These are phyloP conservation scores for Phylloscopus collybita DNA, from an alignment of 2,797 vertebrate genomes.

Conservation along the genomic window DNA sequence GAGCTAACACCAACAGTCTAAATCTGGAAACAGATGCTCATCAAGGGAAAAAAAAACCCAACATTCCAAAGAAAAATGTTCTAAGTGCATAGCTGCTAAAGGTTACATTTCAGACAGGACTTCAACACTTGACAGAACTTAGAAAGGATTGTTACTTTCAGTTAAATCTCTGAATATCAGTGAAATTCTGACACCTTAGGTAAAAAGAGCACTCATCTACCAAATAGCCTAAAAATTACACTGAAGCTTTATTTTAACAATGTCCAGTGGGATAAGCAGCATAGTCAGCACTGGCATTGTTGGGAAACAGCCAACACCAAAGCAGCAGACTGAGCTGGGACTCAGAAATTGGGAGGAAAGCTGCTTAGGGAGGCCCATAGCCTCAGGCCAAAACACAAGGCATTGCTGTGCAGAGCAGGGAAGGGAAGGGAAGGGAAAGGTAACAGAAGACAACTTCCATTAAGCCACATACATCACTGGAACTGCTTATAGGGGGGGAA, in stretches of 20 bases:
- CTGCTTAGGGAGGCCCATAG: not conserved
- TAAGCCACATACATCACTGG: not conserved
- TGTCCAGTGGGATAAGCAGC: constrained; percentile 11
- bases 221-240: not conserved
- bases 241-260: constrained; percentile 21
- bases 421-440: not conserved
- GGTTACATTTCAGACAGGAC: not conserved
- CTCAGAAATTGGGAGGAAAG: not conserved
- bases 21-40: not conserved
- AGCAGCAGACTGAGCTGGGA: not conserved
- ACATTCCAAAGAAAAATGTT: not conserved
- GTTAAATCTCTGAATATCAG: not conserved
- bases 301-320: constrained; percentile 13
- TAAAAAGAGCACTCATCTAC: not conserved
- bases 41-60: not conserved
- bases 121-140: not conserved
- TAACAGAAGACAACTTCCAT: not conserved
- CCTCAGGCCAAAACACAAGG: constrained; percentile 22
- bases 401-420: not conserved
- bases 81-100: not conserved
- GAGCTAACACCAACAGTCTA: not conserved
- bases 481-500: not conserved
- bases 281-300: not conserved
- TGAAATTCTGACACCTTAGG: not conserved
- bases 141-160: not conserved